phyloP scores from a whole-genome alignment of 2,113 vertebrate genomes.

The Pachyramphus minor region DNA sequence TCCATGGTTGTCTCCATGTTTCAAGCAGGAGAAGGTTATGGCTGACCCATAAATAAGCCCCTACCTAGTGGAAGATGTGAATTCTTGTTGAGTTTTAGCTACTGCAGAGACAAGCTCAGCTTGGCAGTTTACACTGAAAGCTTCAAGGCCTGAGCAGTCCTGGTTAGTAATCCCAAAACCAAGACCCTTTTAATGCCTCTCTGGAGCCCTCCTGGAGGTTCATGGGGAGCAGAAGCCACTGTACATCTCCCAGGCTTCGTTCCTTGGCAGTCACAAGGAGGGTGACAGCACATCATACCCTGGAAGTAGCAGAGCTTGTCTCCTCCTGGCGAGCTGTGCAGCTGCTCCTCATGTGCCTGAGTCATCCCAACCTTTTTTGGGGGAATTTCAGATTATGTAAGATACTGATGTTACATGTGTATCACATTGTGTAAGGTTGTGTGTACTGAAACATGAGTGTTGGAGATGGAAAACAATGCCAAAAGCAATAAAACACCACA shows the following conservation, averaged over 20 bases:
- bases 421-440: not conserved
- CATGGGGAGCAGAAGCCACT: not conserved
- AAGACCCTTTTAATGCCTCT: not conserved
- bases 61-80: not conserved
- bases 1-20: no score
- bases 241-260: rapidly evolving
- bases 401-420: not conserved
- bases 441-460: not conserved
- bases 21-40: not conserved
- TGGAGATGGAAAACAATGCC: not conserved
- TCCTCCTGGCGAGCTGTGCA: not conserved
- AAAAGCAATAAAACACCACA: not conserved
- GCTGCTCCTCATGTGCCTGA: not conserved
- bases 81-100: not conserved
- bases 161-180: not conserved
- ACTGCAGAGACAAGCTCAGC: not conserved
- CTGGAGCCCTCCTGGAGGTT: not conserved
- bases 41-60: not conserved
- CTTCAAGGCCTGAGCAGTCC: not conserved
- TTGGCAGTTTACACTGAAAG: not conserved
- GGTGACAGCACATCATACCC: not conserved
- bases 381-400: not conserved
- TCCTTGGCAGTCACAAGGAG: rapidly evolving
- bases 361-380: not conserved
- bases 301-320: not conserved